Percentiles rank a stretch among this genome's conserved stretches.
phyloP scores from a whole-genome alignment of 2,113 vertebrate species.

The Stigmatopora nigra region DNA sequence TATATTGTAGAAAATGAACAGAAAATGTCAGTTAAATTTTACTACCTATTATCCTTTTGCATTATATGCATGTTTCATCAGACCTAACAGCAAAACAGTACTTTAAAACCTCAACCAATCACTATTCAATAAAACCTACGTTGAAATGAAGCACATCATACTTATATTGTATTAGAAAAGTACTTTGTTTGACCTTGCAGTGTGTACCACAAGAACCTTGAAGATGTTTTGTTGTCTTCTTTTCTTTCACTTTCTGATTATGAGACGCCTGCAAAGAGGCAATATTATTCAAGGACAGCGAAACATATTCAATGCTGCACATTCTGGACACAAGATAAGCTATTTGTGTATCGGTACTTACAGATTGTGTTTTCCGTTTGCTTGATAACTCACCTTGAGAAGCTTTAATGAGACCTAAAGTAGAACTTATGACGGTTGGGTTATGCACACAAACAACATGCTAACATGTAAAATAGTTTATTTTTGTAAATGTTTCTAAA shows the following conservation, averaged over 20 bases:
- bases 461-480: slow-evolving; percentile 99
- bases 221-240: neutral
- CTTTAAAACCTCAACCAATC: neutral
- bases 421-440: neutral
- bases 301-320: neutral
- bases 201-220: neutral
- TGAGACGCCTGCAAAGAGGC: neutral
- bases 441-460: slow-evolving; percentile 4
- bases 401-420: too few relatives aligned
- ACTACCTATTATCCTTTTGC: neutral
- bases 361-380: neutral
- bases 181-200: neutral
- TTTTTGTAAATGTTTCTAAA: slow-evolving; percentile 99
- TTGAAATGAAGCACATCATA: neutral
- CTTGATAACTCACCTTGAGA: too few relatives aligned
- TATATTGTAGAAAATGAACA: too few relatives aligned
- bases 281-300: neutral
- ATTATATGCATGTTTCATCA: too few relatives aligned
- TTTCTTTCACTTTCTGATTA: neutral
- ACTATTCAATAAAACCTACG: neutral
- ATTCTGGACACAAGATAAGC: neutral
- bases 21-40: too few relatives aligned
- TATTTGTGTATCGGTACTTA: neutral
- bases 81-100: neutral
- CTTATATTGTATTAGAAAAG: neutral